Evolutionary conservation across 2,797 vertebrate genomes (phyloP).

Genomic region (Morus bassanus): DNA sequence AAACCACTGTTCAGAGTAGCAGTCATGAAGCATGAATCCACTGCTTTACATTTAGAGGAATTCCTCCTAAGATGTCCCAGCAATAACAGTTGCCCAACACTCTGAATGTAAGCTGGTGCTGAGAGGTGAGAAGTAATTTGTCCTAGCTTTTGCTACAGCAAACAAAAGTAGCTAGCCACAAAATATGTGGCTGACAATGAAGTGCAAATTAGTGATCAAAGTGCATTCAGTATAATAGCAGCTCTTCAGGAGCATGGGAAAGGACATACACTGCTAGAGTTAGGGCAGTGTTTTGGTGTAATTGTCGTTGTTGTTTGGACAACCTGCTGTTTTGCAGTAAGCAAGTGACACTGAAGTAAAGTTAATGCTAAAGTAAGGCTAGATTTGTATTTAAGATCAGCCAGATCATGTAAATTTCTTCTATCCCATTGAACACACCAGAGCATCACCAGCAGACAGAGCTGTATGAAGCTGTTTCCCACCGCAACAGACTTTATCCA

Average conservation of each 20-base stretch:
- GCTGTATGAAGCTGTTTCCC: background rate
- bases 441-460: background rate
- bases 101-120: background rate
- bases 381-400: background rate
- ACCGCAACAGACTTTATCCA: background rate
- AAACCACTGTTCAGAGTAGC: background rate
- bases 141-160: background rate
- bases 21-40: background rate
- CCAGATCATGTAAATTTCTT: background rate
- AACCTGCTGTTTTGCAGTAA: background rate
- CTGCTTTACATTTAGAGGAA: background rate
- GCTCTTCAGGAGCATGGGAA: background rate
- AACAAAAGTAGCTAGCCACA: background rate
- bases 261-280: background rate
- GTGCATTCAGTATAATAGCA: background rate
- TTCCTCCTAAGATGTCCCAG: background rate
- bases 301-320: background rate
- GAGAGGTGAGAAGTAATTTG: background rate
- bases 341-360: background rate
- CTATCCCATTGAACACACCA: accelerated
- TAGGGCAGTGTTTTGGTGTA: background rate
- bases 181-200: background rate
- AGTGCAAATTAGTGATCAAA: background rate
- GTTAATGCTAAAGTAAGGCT: background rate
- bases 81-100: background rate